Conservation (phyloP, 1,140 invertebrate genomes). For the Battus philenor region DNA sequence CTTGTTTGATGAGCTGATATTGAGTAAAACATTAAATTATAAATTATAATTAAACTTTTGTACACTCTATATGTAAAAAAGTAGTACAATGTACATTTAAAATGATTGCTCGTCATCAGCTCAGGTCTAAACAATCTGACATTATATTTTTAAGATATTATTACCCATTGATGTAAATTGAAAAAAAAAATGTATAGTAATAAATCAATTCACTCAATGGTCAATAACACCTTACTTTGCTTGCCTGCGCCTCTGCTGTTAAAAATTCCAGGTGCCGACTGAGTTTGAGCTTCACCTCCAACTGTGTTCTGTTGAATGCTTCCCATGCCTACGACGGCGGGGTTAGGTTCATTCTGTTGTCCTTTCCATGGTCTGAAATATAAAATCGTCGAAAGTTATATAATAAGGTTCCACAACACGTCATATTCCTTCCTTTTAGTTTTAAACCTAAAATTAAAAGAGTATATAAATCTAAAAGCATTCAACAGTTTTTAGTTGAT, state of each 20-base stretch:
- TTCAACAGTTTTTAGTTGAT: too few species aligned
- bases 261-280: conserved; percentile 56
- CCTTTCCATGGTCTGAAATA: conserved; percentile 60
- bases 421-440: too few species aligned
- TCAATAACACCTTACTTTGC: conserved; percentile 43
- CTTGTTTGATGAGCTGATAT: too few species aligned
- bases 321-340: conserved; percentile 54
- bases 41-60: too few species aligned
- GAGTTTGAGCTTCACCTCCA: conserved; percentile 48
- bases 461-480: too few species aligned
- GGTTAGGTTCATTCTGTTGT: conserved; percentile 62
- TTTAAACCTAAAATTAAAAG: background rate
- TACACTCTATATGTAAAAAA: too few species aligned
- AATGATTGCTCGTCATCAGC: too few species aligned
- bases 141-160: conserved; percentile 19
- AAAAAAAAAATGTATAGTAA: background rate
- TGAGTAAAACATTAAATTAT: too few species aligned
- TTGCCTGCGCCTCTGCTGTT: conserved; percentile 67
- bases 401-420: too few species aligned
- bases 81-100: too few species aligned
- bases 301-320: conserved; percentile 53
- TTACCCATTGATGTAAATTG: conserved; percentile 16
- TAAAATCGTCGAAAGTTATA: conserved; percentile 5
- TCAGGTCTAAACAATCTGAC: too few species aligned
- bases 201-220: conserved; percentile 16